Base-by-base conservation (phyloP, 2,888 invertebrate genomes). In the Quadriops clusia region DNA sequence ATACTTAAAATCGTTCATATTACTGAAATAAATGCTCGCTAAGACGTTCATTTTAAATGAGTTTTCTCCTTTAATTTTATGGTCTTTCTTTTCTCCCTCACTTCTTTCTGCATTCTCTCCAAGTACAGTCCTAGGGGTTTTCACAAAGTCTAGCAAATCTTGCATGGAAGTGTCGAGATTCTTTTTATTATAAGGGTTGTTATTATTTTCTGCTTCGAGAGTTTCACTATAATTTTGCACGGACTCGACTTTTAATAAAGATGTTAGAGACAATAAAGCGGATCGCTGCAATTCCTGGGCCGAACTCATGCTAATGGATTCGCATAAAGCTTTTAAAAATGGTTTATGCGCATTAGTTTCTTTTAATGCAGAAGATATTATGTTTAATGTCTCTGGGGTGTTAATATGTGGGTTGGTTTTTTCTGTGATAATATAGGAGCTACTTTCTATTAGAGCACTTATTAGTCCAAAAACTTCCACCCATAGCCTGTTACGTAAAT, bases 401-500 rank as follows among this genome's bases (percentile, higher is more conserved):
- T 23, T 20, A 11, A 12, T 6, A 28, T 20, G 27, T 6, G 15
- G 13, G 3, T 17, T 11, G 5, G 24, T 11, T 15, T 10, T 23
- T 11, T 30, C 24, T 9, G 13, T 18, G 4, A 9, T 18, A 8
- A 12, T 27, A 17, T 13, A 11, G 6, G 9, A 13, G 8, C 25
- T 4, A 9, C 17, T 4, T 28, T 50, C 46, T 9, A 64, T 48
- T 9, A 68, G 40, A 2, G 53, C 49, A 6, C 58, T 52, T 23
- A 67, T 42, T 18, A 68, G 56, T 38, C 60, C 56, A 38, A 64
- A 68, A 17, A 67, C 55, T 43, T 63, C 63, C 6, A 53, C 58
- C 62, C 63, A 65, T 2, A 69, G 39, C 44, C 53, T 55, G 36
- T 67, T 66, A n/a, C 64, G 56, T n/a, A 68, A 42, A 37, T 58